Evolutionary conservation across 2,113 vertebrate genomes (phyloP), one percentile per base, ranked within the genome.

Genomic region (Heterotis niloticus): DNA sequence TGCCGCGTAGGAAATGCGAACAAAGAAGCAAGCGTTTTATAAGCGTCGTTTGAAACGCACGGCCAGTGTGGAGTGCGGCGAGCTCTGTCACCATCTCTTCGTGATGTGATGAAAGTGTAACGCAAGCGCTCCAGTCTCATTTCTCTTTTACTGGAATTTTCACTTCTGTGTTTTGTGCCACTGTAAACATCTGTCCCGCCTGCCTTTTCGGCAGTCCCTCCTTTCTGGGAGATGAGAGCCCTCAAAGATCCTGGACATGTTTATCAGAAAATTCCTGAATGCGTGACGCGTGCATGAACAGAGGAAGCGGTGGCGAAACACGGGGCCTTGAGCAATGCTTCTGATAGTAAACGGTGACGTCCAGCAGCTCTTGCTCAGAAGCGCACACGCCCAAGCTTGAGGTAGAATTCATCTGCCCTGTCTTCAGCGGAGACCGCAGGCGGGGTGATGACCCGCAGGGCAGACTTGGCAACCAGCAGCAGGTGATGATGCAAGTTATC

Each of bases 61-160:
- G 56, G 34, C 28, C 11, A 20, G 28, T 9, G 26, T 64, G 59
- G 1, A 29, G 59, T 9, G 17, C 62, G 56, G 59, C 10, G 10
- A 29, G 57, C 59, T 74, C 20, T 75, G 74, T 64, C 59, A 75
- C 74, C 74, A 64, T 60, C 26, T 51, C 56, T 75, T 12, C 16
- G 59, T 57, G 34, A 18, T 17, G 14, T 10, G 56, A 75, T 18
- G 64, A 66, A 44, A 75, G 24, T 28, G 34, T 24, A 26, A 62
- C 11, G 57, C 74, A 62, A 62, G 62, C 28, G 26, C 16, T 23
- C 74, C 59, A 74, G 14, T 79, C 78, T 79, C 78, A 26, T 79
- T 79, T 79, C 78, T 79, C 78, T 74, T 64, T 79, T 79, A 79
- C 60, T 64, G 68, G 60, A 73, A 79, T 64, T 79, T 20, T 79